A percentile compares a stretch with the other conserved stretches of the same genome.
Conservation (phyloP, 1,140 invertebrate genomes). For the Dendroctonus valens region DNA sequence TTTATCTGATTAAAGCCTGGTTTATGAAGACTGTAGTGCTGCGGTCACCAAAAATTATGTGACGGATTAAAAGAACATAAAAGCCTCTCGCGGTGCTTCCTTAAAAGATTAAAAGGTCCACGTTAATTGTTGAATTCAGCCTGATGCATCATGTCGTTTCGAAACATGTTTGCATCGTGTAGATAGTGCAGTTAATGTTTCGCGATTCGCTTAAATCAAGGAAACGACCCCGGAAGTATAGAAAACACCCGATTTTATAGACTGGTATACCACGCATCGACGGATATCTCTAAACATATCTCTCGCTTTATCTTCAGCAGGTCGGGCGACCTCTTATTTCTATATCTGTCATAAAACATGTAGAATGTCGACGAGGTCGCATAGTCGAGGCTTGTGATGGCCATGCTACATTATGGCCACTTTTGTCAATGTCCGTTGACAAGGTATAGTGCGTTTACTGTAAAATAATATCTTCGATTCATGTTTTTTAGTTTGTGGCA, state of each 20-base stretch:
- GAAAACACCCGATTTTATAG: constrained; percentile 11
- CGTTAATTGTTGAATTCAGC: neutral
- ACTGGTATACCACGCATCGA: constrained; percentile 12
- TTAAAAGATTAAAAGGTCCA: constrained; percentile 4
- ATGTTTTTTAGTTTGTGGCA: no score
- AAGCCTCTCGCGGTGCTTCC: neutral
- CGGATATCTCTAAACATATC: constrained; percentile 17
- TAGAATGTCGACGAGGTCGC: constrained; percentile 11
- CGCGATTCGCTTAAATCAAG: no score
- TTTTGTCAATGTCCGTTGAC: neutral
- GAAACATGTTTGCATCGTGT: no score
- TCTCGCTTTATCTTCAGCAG: constrained; percentile 15
- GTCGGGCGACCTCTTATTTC: constrained; percentile 17
- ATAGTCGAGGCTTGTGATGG: constrained; percentile 6
- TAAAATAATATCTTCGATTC: no score
- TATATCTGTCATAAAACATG: constrained; percentile 23
- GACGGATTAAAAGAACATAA: constrained; percentile 13
- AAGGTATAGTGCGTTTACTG: constrained; percentile 1
- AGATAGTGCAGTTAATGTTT: no score
- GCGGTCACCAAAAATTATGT: constrained; percentile 12
- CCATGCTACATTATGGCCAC: constrained; percentile 15
- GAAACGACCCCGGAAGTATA: constrained; percentile 10
- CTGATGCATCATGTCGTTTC: no score
- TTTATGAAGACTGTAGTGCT: constrained; percentile 5
- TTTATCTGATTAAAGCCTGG: constrained; percentile 15